Base-by-base conservation (phyloP, 2,888 invertebrate genomes). In the Acleris emargana region DNA sequence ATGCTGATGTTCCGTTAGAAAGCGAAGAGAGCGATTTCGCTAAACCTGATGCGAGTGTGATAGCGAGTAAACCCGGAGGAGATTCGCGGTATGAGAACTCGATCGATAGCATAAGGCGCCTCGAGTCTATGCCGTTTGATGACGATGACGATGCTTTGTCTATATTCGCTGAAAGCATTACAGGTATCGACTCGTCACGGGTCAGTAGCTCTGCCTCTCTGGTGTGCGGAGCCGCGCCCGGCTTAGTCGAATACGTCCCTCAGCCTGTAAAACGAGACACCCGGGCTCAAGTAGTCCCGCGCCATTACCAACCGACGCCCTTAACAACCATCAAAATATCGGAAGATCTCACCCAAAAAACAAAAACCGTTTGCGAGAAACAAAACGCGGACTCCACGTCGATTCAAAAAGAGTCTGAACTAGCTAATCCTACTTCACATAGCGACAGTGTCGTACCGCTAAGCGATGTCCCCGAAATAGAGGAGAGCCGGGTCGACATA, bases 121-220 rank as follows among this genome's bases (percentile, higher is more conserved):
- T 69, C 18, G 79, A 80, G 3, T 67, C 75, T 4, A 72, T 18
- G 17, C 17, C 57, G 16, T 32, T 45, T 18, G 59, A 52, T 32
- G 88, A 89, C 16, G 89, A 87, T 43, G 87, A 88, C 17, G 91
- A 91, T 55, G 81, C 88, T 0, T 69, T 91, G 17, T 91, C 91
- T 11, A 60, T 92, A 2, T 91, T 74, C 68, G 91, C 91, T 16
- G 90, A 88, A 72, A 91, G 91, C 68, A 74, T 91, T n/a, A 82
- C 84, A 1, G 84, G 79, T 2, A 74, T 86, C n/a, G 91, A 89
- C 57, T 77, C 84, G 3, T 75, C 76, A 16, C 75, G 71, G 64
- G 68, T 67, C 3, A 80, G 74, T 47, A 74, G 71, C 61, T 71
- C 77, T 1, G 62, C 68, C 16, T 69, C 68, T 0, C 28, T 54